These are phyloP conservation scores for Sitta europaea DNA, from an alignment of 2,113 vertebrate genomes.

Conservation along the genomic window DNA sequence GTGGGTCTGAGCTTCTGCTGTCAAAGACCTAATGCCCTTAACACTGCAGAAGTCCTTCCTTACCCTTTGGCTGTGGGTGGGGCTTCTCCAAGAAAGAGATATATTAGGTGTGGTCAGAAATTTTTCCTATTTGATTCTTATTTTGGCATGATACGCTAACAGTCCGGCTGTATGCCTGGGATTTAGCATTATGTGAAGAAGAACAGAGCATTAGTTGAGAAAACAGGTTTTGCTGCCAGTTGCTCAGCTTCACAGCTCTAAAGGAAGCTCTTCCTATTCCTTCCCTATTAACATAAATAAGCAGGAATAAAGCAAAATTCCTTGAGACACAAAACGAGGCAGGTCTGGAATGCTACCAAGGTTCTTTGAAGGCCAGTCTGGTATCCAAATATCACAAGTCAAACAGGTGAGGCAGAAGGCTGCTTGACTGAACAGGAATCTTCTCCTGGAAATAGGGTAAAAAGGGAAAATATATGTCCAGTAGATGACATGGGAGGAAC, in stretches of 20 bases:
- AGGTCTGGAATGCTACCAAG: not conserved
- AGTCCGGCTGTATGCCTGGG: not conserved
- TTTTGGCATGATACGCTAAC: rapidly evolving
- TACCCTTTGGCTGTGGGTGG: not conserved
- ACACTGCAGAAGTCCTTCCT: not conserved
- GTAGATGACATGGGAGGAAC: not conserved
- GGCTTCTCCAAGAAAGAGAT: not conserved
- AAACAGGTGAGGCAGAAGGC: not conserved
- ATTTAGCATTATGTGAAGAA: not conserved
- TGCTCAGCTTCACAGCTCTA: not conserved
- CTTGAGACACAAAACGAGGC: not conserved
- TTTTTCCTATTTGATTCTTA: not conserved
- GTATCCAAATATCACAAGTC: not conserved
- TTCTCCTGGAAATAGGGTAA: not conserved
- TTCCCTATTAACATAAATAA: not conserved
- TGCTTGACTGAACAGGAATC: not conserved
- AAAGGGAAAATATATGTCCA: not conserved
- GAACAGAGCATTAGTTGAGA: not conserved
- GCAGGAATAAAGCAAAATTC: not conserved
- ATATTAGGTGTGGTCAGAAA: not conserved
- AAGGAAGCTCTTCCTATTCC: not conserved
- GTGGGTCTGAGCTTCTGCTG: not conserved
- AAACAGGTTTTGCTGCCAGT: not conserved
- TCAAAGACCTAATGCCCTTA: not conserved
- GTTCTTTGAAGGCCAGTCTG: not conserved